Percentiles rank a stretch among this genome's conserved stretches.
Conservation (phyloP, 2,888 invertebrate species). For the Nomada hirtipes region DNA sequence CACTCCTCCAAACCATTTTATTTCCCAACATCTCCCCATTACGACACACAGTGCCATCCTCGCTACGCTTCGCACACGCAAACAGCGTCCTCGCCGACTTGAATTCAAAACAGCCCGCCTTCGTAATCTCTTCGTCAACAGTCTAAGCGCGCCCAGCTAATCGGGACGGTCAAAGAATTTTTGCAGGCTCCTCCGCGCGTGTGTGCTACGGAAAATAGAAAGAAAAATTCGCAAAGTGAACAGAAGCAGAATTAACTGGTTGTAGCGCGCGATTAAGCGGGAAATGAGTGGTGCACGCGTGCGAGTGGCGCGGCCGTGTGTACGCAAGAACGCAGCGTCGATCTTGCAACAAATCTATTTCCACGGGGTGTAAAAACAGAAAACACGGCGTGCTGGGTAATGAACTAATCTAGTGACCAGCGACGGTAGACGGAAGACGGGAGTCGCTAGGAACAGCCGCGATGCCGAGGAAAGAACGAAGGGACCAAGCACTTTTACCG, state of each 20-base stretch:
- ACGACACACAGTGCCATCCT: too few relatives aligned
- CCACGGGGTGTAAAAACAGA: constrained; percentile 79
- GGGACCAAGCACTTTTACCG: constrained; percentile 73
- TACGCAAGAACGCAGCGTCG: constrained; percentile 69
- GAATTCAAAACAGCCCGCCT: too few relatives aligned
- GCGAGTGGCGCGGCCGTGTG: constrained; percentile 9
- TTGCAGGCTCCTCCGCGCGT: background rate
- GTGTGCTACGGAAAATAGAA: too few relatives aligned
- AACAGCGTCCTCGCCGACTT: too few relatives aligned
- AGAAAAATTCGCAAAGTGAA: background rate
- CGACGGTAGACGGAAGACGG: constrained; percentile 48
- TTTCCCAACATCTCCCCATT: too few relatives aligned
- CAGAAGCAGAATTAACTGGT: background rate
- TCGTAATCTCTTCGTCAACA: background rate
- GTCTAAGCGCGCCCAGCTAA: background rate
- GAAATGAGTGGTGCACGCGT: constrained; percentile 7
- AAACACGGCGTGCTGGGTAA: constrained; percentile 80
- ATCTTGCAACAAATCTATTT: constrained; percentile 83
- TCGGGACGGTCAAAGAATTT: background rate
- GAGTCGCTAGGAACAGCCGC: constrained; percentile 33
- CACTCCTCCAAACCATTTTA: too few relatives aligned
- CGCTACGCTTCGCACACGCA: too few relatives aligned
- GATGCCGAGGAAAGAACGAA: constrained; percentile 57
- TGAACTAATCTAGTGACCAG: constrained; percentile 81
- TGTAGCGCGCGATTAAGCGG: background rate